Evolutionary conservation across 2,797 vertebrate species (phyloP).

Genomic region (Chelonia mydas): DNA sequence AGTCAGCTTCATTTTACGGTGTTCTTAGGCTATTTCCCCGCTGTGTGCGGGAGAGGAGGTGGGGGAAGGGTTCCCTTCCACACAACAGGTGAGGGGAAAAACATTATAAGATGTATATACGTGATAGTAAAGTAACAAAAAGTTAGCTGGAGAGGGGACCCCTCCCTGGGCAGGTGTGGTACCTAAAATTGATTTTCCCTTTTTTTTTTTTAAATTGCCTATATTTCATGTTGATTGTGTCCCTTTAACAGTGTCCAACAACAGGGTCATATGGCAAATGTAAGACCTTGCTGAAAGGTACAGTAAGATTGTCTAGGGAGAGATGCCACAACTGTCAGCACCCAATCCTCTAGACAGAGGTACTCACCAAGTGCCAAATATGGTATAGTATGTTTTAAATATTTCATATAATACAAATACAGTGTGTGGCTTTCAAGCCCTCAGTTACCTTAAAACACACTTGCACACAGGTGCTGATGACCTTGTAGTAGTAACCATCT

Average conservation of each 20-base stretch:
- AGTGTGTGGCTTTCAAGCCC: background rate
- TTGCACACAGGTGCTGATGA: background rate
- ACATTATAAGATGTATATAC: rapidly evolving
- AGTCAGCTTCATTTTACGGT: background rate
- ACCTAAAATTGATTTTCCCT: background rate
- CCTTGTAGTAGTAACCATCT: background rate
- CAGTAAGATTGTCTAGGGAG: background rate
- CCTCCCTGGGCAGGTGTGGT: background rate
- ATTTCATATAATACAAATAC: background rate
- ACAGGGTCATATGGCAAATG: background rate
- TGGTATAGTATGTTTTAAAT: background rate
- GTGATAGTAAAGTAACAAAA: background rate
- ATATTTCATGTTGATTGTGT: background rate
- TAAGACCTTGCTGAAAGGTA: background rate
- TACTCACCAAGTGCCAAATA: background rate
- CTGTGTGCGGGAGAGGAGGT: no score
- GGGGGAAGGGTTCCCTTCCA: background rate
- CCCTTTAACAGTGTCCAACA: background rate
- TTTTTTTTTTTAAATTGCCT: background rate
- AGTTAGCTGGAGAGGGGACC: background rate
- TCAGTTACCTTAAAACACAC: background rate
- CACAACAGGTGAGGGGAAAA: background rate
- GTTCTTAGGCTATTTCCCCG: background rate
- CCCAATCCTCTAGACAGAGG: background rate
- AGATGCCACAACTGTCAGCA: background rate